Percentiles rank a stretch among this genome's conserved stretches.
Evolutionary conservation across 2,797 vertebrate species (phyloP).

Genomic region (Sciurus carolinensis): DNA sequence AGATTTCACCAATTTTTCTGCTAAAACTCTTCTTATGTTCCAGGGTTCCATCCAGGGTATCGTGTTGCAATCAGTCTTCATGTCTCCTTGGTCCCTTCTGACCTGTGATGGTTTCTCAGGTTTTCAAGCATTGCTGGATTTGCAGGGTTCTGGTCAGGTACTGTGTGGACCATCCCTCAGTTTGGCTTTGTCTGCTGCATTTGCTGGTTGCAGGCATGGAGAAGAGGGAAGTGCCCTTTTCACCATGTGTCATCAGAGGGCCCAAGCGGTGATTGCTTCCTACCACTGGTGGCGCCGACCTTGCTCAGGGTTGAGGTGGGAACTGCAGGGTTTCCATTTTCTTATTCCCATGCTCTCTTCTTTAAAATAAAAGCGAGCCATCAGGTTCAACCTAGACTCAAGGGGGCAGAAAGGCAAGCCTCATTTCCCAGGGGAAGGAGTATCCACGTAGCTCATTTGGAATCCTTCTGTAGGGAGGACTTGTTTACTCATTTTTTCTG

Average conservation of each 20-base stretch:
- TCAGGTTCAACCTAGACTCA: not conserved
- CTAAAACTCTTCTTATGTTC: not conserved
- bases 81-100: not conserved
- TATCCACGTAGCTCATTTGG: not conserved
- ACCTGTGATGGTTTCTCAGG: not conserved
- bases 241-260: not conserved
- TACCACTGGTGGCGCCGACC: not conserved
- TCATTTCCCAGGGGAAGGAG: not conserved
- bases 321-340: not conserved
- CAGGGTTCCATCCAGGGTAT: not conserved
- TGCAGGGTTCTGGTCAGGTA: not conserved
- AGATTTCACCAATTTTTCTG: not conserved
- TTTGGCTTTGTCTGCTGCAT: not conserved
- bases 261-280: not conserved
- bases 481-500: not conserved
- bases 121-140: not conserved
- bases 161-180: not conserved
- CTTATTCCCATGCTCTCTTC: not conserved
- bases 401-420: not conserved
- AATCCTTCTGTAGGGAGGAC: not conserved
- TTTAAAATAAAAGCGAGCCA: conserved; percentile 25
- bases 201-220: not conserved
- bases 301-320: not conserved
- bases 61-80: rapidly evolving
- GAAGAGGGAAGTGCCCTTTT: not conserved